phyloP scores from a whole-genome alignment of 23 tunicate genomes.

The Ciona savignyi region DNA sequence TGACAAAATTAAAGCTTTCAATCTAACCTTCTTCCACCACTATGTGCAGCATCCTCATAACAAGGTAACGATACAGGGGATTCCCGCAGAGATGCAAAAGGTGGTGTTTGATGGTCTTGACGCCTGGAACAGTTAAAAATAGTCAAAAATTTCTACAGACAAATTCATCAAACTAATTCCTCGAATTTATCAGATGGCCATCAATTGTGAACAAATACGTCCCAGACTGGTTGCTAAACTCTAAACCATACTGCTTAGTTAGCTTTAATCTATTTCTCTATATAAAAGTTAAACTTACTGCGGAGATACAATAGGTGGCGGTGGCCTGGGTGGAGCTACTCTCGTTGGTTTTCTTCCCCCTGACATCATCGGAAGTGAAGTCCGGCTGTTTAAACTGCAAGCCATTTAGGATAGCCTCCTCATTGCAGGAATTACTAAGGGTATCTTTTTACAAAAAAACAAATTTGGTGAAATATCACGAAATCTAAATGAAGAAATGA shows the following conservation, averaged over 20 bases:
- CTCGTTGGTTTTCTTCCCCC: not conserved
- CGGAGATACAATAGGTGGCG: not conserved
- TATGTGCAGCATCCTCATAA: not conserved
- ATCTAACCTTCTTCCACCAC: not conserved
- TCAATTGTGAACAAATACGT: too few relatives aligned
- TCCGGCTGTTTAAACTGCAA: not conserved
- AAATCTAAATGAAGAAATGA: not conserved
- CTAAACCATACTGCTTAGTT: too few relatives aligned
- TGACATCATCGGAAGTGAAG: not conserved
- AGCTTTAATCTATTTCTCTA: too few relatives aligned
- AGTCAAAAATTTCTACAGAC: too few relatives aligned
- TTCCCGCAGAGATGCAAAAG: not conserved
- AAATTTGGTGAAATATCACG: not conserved
- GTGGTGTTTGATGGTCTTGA: not conserved
- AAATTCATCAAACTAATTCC: too few relatives aligned
- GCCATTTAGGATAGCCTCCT: not conserved
- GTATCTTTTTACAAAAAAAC: not conserved
- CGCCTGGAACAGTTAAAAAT: too few relatives aligned
- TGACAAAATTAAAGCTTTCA: too few relatives aligned
- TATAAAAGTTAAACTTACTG: conserved; percentile 1
- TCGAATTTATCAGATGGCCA: too few relatives aligned
- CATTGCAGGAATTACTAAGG: not conserved
- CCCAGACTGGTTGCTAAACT: too few relatives aligned
- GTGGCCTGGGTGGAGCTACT: conserved; percentile 12
- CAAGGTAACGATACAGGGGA: not conserved